A percentile compares a stretch with the other conserved stretches of the same genome.
These are phyloP conservation scores for Dilophus febrilis DNA, from an alignment of 2,888 invertebrate species.

Conservation along the genomic window DNA sequence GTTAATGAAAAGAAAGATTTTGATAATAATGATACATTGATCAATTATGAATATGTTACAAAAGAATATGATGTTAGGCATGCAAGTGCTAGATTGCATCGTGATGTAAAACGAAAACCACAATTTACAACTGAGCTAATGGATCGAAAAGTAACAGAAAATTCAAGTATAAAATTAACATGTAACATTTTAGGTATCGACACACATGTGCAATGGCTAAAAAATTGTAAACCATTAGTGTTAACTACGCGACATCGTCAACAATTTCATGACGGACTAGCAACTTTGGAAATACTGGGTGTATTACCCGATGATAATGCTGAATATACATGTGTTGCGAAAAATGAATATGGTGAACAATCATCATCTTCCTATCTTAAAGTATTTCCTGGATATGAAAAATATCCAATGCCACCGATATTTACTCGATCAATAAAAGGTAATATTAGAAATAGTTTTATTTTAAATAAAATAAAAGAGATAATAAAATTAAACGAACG, in stretches of 20 bases:
- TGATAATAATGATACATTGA: neutral
- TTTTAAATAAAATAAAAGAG: too few relatives aligned
- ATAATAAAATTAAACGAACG: too few relatives aligned
- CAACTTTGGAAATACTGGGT: slow-evolving; percentile 55
- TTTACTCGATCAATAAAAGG: slow-evolving; percentile 59
- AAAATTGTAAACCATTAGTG: slow-evolving; percentile 44
- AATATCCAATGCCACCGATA: slow-evolving; percentile 48
- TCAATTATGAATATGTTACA: too few relatives aligned
- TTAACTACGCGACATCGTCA: slow-evolving; percentile 39
- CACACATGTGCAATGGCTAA: slow-evolving; percentile 55
- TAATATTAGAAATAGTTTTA: too few relatives aligned
- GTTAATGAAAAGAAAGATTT: neutral
- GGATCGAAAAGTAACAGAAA: slow-evolving; percentile 57
- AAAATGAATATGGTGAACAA: slow-evolving; percentile 54
- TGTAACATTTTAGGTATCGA: slow-evolving; percentile 58
- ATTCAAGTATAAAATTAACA: slow-evolving; percentile 54
- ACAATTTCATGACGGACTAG: slow-evolving; percentile 44
- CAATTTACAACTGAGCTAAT: slow-evolving; percentile 58
- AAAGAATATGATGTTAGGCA: neutral
- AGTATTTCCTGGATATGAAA: slow-evolving; percentile 56
- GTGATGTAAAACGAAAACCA: slow-evolving; percentile 48
- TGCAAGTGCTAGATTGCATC: slow-evolving; percentile 10
- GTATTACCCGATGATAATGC: slow-evolving; percentile 53
- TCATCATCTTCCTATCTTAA: slow-evolving; percentile 53
- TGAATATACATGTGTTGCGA: slow-evolving; percentile 62